Conservation (phyloP, 2,888 invertebrate species). For the Drosophila anomalata region DNA sequence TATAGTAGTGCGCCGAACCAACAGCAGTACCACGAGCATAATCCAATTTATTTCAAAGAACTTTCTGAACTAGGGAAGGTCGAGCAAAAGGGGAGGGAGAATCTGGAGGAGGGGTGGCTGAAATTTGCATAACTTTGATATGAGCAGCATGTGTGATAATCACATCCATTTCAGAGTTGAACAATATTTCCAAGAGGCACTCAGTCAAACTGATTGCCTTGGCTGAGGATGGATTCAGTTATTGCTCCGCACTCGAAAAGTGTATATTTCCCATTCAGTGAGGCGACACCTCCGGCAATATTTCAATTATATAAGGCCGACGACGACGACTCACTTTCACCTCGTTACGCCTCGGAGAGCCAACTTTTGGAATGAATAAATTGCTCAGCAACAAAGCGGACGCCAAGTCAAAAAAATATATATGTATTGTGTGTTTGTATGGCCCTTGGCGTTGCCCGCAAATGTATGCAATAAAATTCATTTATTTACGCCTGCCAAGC, state of each 20-base stretch:
- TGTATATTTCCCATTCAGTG: conserved; percentile 34
- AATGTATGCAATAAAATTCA: conserved; percentile 47
- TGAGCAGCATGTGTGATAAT: conserved; percentile 41
- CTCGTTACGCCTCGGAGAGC: conserved; percentile 23
- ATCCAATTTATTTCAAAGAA: conserved; percentile 46
- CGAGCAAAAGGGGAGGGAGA: background rate
- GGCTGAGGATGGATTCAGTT: conserved; percentile 24
- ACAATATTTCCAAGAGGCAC: conserved; percentile 39
- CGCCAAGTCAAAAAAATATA: background rate
- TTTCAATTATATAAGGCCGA: conserved; percentile 42
- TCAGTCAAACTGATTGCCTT: conserved; percentile 35
- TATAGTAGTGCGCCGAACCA: conserved; percentile 4
- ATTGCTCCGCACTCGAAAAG: conserved; percentile 20
- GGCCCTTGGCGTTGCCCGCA: conserved; percentile 14
- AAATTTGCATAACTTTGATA: conserved; percentile 52
- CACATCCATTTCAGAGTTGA: conserved; percentile 35
- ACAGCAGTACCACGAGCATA: conserved; percentile 11
- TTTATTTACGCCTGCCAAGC: conserved; percentile 40
- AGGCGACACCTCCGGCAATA: conserved; percentile 44
- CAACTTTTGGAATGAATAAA: conserved; percentile 48
- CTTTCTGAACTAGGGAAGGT: conserved; percentile 5
- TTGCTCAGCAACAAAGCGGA: conserved; percentile 20
- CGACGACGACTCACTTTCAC: conserved; percentile 19
- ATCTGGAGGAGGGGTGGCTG: background rate
- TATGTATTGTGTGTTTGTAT: background rate